Evolutionary conservation across 2,888 invertebrate genomes (phyloP), one percentile per base, ranked within the genome.

Genomic region (Cotesia congregata): DNA sequence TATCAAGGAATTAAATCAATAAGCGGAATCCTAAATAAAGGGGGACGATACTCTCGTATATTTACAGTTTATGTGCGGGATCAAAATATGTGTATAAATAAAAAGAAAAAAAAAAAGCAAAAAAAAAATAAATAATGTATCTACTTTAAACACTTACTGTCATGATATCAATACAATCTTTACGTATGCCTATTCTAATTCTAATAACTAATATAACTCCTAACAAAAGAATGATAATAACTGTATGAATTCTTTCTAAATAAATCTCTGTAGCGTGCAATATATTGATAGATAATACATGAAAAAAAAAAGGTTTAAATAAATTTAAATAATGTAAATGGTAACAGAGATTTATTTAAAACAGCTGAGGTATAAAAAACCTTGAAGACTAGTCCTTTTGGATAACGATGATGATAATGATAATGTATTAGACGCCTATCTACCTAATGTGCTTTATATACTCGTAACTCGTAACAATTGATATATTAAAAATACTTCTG

Each of bases 11-110:
- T 72, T 39, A 17, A 74, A 74, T 67, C 38, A 71, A 41, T 72
- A 70, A 67, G 72, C 60, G 65, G 50, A 72, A 72, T 74, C 68
- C 74, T 68, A 68, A 62, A 30, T 65, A 50, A 65, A 64, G 41
- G 9, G 30, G 50, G 15, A 61, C 41, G 70, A 78, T 65, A 67
- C 77, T 80, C 82, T 82, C 80, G 80, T 80, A 80, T 85, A 85
- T 85, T 85, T 83, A 86, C 83, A 82, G 81, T 83, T 87, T 85
- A 82, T 86, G 86, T 85, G 83, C 82, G 86, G 86, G 86, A 86
- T 85, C 86, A 86, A 86, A 86, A 83, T 82, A 83, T 82, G 84
- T 85, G 84, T 85, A 83, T 83, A 83, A 82, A 79, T 76, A 74
- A 67, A 67, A 78, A 80, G 75, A 59, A 62, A 78, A 65, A 77